Conservation (phyloP, 2,113 vertebrate genomes). For the Silurus meridionalis region DNA sequence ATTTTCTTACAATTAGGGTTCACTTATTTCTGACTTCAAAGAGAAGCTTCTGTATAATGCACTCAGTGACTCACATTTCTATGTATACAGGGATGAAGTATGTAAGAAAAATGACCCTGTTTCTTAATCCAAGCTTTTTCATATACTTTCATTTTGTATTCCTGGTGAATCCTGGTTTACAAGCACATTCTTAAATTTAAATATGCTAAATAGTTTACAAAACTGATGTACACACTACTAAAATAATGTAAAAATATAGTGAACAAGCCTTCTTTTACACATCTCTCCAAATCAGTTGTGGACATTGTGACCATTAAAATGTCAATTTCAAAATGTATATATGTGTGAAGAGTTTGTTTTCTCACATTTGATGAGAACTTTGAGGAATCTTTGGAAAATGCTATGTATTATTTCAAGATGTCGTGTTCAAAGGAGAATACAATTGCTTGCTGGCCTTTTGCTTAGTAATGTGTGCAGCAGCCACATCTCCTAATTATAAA, state of each 20-base stretch:
- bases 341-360: not conserved
- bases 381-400: not conserved
- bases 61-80: not conserved
- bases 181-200: not conserved
- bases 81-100: not conserved
- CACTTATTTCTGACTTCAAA: not conserved
- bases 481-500: too few relatives aligned
- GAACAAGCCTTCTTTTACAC: not conserved
- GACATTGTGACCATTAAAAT: not conserved
- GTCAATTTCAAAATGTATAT: not conserved
- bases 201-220: not conserved
- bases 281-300: not conserved
- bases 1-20: not conserved
- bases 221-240: not conserved
- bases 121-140: not conserved
- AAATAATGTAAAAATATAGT: not conserved
- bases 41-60: conserved; percentile 1
- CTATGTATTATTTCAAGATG: not conserved
- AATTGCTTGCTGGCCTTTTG: not conserved
- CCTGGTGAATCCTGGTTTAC: too few relatives aligned
- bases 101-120: not conserved
- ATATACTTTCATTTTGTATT: not conserved
- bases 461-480: too few relatives aligned
- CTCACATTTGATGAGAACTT: not conserved
- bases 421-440: not conserved